A percentile compares a stretch with the other conserved stretches of the same genome.
Evolutionary conservation across 2,888 invertebrate genomes (phyloP).

Genomic region (Cephus runcator): DNA sequence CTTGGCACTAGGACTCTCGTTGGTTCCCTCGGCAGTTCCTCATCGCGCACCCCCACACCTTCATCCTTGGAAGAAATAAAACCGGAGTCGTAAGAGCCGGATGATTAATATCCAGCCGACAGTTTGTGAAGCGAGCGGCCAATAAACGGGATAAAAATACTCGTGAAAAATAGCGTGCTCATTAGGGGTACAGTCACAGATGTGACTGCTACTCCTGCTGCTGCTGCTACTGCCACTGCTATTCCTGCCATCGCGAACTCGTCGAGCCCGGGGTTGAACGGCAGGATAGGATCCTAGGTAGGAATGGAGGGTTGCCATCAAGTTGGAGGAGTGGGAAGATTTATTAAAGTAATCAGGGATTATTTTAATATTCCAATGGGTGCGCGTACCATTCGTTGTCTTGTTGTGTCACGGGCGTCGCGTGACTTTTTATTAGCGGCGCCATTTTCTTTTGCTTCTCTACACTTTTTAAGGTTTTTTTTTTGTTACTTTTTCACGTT

Average conservation of each 20-base stretch:
- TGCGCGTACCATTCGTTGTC: conserved; percentile 54
- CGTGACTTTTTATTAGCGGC: background rate
- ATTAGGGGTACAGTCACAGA: conserved; percentile 66
- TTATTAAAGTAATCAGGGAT: conserved; percentile 63
- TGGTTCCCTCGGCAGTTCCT: conserved; percentile 13
- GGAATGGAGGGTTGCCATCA: conserved; percentile 28
- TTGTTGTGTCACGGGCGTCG: conserved; percentile 26
- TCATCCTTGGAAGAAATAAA: conserved; percentile 60
- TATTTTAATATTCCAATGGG: conserved; percentile 63
- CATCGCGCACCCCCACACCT: conserved; percentile 35
- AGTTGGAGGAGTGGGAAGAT: conserved; percentile 42
- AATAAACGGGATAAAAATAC: conserved; percentile 67
- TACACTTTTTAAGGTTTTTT: background rate
- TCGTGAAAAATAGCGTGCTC: conserved; percentile 66
- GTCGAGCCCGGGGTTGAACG: background rate
- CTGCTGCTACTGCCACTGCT: conserved; percentile 10
- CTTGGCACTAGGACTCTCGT: conserved; percentile 23
- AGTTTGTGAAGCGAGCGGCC: conserved; percentile 64
- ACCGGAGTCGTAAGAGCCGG: conserved; percentile 57
- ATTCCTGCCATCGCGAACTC: conserved; percentile 12
- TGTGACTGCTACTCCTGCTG: conserved; percentile 52
- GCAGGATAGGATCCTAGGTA: background rate
- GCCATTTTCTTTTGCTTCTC: background rate
- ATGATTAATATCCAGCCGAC: conserved; percentile 66
- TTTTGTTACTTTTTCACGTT: background rate